Conservation (phyloP, 2,888 invertebrate species). For the Phaonia tiefii region DNA sequence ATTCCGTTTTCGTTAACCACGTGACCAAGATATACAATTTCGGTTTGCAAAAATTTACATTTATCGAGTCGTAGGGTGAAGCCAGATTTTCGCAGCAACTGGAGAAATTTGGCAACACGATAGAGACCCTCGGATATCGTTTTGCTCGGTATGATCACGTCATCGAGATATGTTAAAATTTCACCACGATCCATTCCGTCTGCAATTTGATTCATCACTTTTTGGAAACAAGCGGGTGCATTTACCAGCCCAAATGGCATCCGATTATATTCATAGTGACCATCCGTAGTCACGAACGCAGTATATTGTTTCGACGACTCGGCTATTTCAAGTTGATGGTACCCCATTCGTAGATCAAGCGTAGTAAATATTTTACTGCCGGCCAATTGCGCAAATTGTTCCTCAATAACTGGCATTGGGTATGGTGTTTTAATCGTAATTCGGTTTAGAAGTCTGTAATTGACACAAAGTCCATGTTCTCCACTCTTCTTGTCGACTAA, state of each 20-base stretch:
- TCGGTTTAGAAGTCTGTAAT: slow-evolving; percentile 55
- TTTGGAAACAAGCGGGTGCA: too few relatives aligned
- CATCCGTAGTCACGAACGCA: slow-evolving; percentile 55
- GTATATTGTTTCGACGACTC: slow-evolving; percentile 46
- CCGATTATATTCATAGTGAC: too few relatives aligned
- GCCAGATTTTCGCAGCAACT: slow-evolving; percentile 48
- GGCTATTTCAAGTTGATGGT: slow-evolving; percentile 63
- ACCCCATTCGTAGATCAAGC: slow-evolving; percentile 56
- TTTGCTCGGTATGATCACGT: too few relatives aligned
- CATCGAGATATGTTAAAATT: slow-evolving; percentile 61
- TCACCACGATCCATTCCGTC: slow-evolving; percentile 43
- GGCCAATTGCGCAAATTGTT: slow-evolving; percentile 53
- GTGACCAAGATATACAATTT: slow-evolving; percentile 57
- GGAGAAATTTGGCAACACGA: slow-evolving; percentile 50
- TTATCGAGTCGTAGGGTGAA: slow-evolving; percentile 61
- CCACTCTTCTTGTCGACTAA: slow-evolving; percentile 55
- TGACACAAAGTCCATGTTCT: slow-evolving; percentile 56
- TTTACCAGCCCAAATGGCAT: too few relatives aligned
- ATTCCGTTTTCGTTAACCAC: slow-evolving; percentile 55
- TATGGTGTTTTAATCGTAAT: slow-evolving; percentile 47
- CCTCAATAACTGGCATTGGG: slow-evolving; percentile 55
- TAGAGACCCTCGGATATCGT: slow-evolving; percentile 52
- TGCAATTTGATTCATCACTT: slow-evolving; percentile 51
- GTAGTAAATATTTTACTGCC: too few relatives aligned
- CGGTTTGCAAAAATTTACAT: slow-evolving; percentile 56